phyloP scores from a whole-genome alignment of 2,113 vertebrate species.

The Erpornis zantholeuca region DNA sequence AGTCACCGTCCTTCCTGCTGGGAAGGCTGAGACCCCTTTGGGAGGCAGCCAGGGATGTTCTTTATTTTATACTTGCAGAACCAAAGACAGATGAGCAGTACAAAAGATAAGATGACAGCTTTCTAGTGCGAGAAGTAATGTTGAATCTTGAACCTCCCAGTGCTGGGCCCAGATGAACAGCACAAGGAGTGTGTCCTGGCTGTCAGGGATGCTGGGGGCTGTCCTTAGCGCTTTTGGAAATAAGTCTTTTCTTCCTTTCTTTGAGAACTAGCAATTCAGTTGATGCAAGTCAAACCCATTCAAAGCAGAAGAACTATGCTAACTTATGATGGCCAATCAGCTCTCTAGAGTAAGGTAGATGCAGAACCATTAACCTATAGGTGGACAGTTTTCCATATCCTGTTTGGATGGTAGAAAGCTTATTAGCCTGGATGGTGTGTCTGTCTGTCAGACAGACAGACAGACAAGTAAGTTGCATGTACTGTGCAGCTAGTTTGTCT shows the following conservation, averaged over 20 bases:
- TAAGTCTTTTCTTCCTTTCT: neutral
- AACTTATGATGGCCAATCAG: neutral
- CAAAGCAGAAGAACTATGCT: neutral
- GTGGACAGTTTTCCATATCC: neutral
- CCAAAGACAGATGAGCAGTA: neutral
- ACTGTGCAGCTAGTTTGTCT: neutral
- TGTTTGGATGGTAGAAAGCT: neutral
- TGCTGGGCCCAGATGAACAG: neutral
- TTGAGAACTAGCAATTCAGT: neutral
- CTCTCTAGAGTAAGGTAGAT: neutral
- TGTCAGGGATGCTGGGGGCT: neutral
- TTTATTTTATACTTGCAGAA: neutral
- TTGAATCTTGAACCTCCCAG: neutral
- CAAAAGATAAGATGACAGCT: neutral
- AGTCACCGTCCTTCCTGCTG: neutral
- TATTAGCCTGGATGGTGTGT: neutral
- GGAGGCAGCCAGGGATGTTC: neutral
- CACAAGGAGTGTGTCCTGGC: neutral
- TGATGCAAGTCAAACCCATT: neutral
- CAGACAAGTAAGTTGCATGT: neutral
- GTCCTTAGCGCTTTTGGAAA: neutral
- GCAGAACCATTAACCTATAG: neutral
- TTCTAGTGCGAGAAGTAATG: neutral
- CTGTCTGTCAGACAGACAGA: neutral
- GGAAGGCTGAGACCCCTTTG: neutral